A percentile compares a stretch with the other conserved stretches of the same genome.
These are phyloP conservation scores for Calycopis cecrops DNA, from an alignment of 1,140 invertebrate genomes.

Conservation along the genomic window DNA sequence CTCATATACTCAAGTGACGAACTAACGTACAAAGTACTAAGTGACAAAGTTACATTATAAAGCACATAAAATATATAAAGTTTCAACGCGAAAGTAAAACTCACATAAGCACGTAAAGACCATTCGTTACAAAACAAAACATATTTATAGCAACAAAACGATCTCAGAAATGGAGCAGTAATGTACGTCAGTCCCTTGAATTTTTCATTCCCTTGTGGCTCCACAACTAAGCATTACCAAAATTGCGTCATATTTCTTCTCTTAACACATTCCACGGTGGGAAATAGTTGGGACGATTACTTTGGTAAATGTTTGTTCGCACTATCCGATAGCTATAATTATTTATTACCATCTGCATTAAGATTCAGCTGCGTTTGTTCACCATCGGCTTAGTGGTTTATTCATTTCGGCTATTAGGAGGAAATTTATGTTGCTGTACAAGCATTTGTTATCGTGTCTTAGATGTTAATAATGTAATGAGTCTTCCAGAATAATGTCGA, in stretches of 20 bases:
- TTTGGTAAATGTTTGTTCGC: slow-evolving; percentile 40
- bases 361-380: background rate
- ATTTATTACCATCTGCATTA: slow-evolving; percentile 24
- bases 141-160: slow-evolving; percentile 58
- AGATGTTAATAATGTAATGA: too few species aligned
- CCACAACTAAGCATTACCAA: slow-evolving; percentile 71
- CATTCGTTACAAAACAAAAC: slow-evolving; percentile 33
- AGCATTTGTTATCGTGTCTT: too few species aligned
- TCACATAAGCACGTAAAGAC: too few species aligned
- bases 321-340: slow-evolving; percentile 31
- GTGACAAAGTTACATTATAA: too few species aligned
- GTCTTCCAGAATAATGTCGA: too few species aligned
- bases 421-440: too few species aligned
- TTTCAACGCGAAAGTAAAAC: too few species aligned
- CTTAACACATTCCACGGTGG: slow-evolving; percentile 54
- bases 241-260: slow-evolving; percentile 74
- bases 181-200: slow-evolving; percentile 67
- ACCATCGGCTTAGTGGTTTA: too few species aligned
- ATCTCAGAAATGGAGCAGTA: slow-evolving; percentile 62
- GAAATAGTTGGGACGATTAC: slow-evolving; percentile 63
- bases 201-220: slow-evolving; percentile 72
- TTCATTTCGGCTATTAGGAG: too few species aligned
- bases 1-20: too few species aligned
- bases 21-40: too few species aligned
- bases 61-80: too few species aligned